Evolutionary conservation across 2,888 invertebrate genomes (phyloP).

Genomic region (Nemotelus nigrinus): DNA sequence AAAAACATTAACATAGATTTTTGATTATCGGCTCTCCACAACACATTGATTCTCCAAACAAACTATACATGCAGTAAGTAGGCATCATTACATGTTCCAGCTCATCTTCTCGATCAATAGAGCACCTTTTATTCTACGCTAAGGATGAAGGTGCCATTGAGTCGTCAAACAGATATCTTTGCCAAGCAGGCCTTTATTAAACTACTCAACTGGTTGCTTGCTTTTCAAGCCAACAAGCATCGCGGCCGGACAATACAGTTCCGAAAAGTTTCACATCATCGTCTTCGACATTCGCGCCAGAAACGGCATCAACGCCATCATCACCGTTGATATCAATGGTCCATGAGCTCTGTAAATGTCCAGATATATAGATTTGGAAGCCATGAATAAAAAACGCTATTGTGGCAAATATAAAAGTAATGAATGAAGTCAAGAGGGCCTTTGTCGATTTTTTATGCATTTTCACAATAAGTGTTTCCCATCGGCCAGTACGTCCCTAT

Average conservation of each 20-base stretch:
- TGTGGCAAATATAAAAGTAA: slow-evolving; percentile 44
- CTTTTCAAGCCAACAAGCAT: slow-evolving; percentile 12
- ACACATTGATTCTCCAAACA: not conserved
- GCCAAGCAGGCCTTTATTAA: not conserved
- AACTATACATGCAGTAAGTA: not conserved
- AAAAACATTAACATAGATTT: not conserved
- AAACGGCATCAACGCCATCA: not conserved
- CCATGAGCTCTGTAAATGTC: not conserved
- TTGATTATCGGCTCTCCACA: not conserved
- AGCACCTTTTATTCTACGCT: slow-evolving; percentile 19
- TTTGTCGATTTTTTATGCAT: slow-evolving; percentile 46
- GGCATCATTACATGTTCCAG: not conserved
- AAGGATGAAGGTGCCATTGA: slow-evolving; percentile 49
- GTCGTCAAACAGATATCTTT: slow-evolving; percentile 19
- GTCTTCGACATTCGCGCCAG: not conserved
- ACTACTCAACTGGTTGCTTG: not conserved
- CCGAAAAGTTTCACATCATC: slow-evolving; percentile 29
- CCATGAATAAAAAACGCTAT: slow-evolving; percentile 28
- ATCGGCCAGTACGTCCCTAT: slow-evolving; percentile 38
- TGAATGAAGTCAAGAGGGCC: slow-evolving; percentile 46
- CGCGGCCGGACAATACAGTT: slow-evolving; percentile 15
- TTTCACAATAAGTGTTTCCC: slow-evolving; percentile 47
- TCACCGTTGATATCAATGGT: not conserved
- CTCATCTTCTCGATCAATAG: not conserved
- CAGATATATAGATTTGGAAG: slow-evolving; percentile 8